These are phyloP conservation scores for Rhinoptilus africanus DNA, from an alignment of 2,113 vertebrate genomes.

Conservation along the genomic window DNA sequence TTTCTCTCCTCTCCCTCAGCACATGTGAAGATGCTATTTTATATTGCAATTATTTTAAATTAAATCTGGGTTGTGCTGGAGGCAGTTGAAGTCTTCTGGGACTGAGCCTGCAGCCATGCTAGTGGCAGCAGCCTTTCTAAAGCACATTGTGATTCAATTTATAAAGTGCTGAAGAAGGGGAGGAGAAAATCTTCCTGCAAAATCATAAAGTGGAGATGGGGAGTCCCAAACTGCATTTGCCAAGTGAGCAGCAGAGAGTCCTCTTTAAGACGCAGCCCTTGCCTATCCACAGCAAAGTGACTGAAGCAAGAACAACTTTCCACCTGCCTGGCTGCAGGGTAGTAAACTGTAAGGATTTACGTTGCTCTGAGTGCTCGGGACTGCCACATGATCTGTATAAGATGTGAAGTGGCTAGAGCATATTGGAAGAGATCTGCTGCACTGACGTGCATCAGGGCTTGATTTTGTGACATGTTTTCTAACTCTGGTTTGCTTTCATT, in stretches of 20 bases:
- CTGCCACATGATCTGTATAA: not conserved
- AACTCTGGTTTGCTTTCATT: not conserved
- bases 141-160: not conserved
- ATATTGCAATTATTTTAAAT: conserved; percentile 66
- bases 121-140: conserved; percentile 13
- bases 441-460: not conserved
- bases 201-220: not conserved
- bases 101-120: conserved; percentile 19
- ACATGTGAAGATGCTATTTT: conserved; percentile 40
- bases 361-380: not conserved
- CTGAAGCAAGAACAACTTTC: not conserved
- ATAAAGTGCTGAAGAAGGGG: not conserved
- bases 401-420: not conserved
- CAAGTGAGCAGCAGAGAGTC: not conserved
- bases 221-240: not conserved
- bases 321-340: not conserved
- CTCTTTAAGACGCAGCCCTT: not conserved
- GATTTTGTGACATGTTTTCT: not conserved
- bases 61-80: conserved; percentile 63
- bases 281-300: not conserved
- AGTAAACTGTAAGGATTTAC: not conserved
- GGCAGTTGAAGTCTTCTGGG: conserved; percentile 44
- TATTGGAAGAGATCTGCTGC: not conserved
- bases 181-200: not conserved
- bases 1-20: conserved; percentile 60